Percentiles rank a stretch among this genome's conserved stretches.
These are phyloP conservation scores for Xylocampa areola DNA, from an alignment of 2,888 invertebrate species.

Conservation along the genomic window DNA sequence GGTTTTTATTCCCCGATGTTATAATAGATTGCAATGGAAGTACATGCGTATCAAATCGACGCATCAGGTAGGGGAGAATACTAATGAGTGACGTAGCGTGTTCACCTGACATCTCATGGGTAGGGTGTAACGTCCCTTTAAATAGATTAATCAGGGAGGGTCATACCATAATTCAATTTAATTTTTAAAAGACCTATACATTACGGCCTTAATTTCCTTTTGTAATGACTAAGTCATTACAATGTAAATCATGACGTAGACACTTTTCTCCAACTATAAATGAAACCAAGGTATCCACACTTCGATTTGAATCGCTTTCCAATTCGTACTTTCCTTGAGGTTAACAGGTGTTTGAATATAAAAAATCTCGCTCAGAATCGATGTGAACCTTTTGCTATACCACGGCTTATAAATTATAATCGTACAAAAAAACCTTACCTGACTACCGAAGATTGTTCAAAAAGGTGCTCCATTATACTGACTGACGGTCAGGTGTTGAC, in stretches of 20 bases:
- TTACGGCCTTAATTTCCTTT: conserved; percentile 22
- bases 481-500: conserved; percentile 77
- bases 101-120: conserved; percentile 70
- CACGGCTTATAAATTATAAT: conserved; percentile 32
- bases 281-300: conserved; percentile 48
- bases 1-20: conserved; percentile 64
- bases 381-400: conserved; percentile 38
- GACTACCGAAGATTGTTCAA: conserved; percentile 67
- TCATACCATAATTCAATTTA: conserved; percentile 41
- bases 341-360: conserved; percentile 60
- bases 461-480: conserved; percentile 66
- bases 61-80: conserved; percentile 72
- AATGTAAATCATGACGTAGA: conserved; percentile 45
- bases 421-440: conserved; percentile 75
- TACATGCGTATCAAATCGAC: conserved; percentile 68
- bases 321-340: conserved; percentile 51
- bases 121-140: conserved; percentile 58
- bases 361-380: conserved; percentile 30
- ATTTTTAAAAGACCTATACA: conserved; percentile 6
- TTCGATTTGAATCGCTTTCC: conserved; percentile 62
- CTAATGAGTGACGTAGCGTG: conserved; percentile 72
- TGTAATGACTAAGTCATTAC: conserved; percentile 11
- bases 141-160: conserved; percentile 56
- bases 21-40: conserved; percentile 65
- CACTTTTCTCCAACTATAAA: conserved; percentile 37